Conservation (phyloP, 2,888 invertebrate genomes). For the Sabatieria punctata region DNA sequence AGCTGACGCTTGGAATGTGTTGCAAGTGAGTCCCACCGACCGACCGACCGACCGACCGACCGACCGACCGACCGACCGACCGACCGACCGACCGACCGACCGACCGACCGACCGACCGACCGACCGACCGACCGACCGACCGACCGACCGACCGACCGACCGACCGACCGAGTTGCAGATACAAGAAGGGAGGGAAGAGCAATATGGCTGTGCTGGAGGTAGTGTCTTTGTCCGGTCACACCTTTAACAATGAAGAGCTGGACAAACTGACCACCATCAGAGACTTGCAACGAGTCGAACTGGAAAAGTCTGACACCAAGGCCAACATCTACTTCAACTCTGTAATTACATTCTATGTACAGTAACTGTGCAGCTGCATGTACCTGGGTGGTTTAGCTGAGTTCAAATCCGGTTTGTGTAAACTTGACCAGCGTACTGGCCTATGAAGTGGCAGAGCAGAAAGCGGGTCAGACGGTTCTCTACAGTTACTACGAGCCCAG, state of each 20-base stretch:
- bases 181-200: conserved; percentile 22
- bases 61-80: too few relatives aligned
- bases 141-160: too few relatives aligned
- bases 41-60: too few relatives aligned
- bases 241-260: conserved; percentile 25
- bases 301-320: conserved; percentile 32
- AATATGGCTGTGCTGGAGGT: conserved; percentile 37
- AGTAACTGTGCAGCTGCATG: too few relatives aligned
- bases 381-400: too few relatives aligned
- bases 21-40: conserved; percentile 29
- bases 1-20: conserved; percentile 16
- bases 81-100: too few relatives aligned
- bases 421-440: not conserved
- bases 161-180: too few relatives aligned
- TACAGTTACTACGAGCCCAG: not conserved
- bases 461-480: not conserved
- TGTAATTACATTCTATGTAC: too few relatives aligned
- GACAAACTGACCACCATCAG: conserved; percentile 18
- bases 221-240: conserved; percentile 28
- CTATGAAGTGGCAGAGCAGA: not conserved
- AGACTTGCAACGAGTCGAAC: conserved; percentile 31
- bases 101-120: too few relatives aligned
- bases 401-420: not conserved
- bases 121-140: too few relatives aligned
- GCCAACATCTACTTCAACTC: conserved; percentile 36